Evolutionary conservation across 2,113 vertebrate species (phyloP).

Genomic region (Oxygymnocypris stewartii): DNA sequence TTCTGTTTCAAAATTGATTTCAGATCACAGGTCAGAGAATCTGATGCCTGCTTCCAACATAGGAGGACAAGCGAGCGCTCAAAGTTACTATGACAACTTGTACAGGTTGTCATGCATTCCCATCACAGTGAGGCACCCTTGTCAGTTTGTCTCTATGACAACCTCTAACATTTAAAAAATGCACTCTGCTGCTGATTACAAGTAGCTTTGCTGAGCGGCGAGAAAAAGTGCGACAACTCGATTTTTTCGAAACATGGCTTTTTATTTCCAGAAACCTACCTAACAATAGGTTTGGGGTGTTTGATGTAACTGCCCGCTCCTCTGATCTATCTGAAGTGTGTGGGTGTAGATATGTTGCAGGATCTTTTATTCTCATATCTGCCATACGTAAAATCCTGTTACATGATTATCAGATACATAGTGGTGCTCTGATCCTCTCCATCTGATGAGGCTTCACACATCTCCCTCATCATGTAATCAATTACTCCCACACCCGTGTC

Average conservation of each 20-base stretch:
- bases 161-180: slow-evolving; percentile 50
- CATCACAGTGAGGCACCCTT: not conserved
- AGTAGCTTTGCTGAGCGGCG: slow-evolving; percentile 30
- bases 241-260: not conserved
- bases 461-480: slow-evolving; percentile 50
- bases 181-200: slow-evolving; percentile 37
- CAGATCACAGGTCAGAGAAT: slow-evolving; percentile 24
- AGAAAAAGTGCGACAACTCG: slow-evolving; percentile 37
- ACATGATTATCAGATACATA: slow-evolving; percentile 45
- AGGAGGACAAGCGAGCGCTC: not conserved
- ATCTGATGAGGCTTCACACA: slow-evolving; percentile 42
- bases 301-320: slow-evolving; percentile 4
- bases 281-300: not conserved
- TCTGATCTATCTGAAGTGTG: slow-evolving; percentile 13
- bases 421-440: slow-evolving; percentile 37
- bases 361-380: slow-evolving; percentile 22
- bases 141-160: slow-evolving; percentile 55
- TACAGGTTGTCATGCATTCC: slow-evolving; percentile 42
- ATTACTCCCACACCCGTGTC: slow-evolving; percentile 46
- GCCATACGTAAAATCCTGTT: slow-evolving; percentile 31
- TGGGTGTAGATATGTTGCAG: slow-evolving; percentile 22
- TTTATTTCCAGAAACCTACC: not conserved
- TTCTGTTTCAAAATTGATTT: slow-evolving; percentile 5
- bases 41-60: not conserved
- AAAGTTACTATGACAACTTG: slow-evolving; percentile 51